Base-by-base conservation (phyloP, 2,113 vertebrate genomes). In the Rhadina sibilatrix region DNA sequence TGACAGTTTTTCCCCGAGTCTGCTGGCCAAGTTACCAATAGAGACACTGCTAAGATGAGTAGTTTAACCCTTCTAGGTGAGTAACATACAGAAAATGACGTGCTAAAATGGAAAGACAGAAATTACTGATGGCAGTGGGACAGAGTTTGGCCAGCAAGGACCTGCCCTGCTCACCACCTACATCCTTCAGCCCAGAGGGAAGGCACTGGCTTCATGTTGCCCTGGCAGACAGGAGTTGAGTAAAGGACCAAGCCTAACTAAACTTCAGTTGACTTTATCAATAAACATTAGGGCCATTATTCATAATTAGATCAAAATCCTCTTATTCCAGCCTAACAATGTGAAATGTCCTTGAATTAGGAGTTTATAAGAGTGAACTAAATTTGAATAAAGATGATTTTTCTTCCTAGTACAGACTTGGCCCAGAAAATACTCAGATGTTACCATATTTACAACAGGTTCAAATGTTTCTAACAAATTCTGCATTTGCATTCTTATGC, bases 401-500 rank as follows among this genome's bases (percentile, higher is more conserved):
- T 81, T n/a, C 53, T 63, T 37, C 14, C 25, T 92, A 75, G 75
- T 60, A 63, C 20, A 83, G 44, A 65, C 38, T 81, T 71, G 28
- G 44, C 47, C 1, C 1, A 78, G 64, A 94, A 92, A 88, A 94
- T 53, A 54, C 28, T 88, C 70, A 69, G 16, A 69, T 47, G 12
- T 77, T 86, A 70, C 38, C 44, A 33, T 72, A 81, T 87, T 94
- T 94, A 79, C 70, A 83, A 28, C 14, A 52, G 65, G 27, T 71
- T 82, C 93, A 82, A 84, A 89, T 30, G 37, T 50, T 94, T 91
- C 90, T 76, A 91, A 87, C 9, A 89, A 87, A 60, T 40, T 18
- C 65, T 84, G 53, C 31, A 74, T 86, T 96, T 93, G 5, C 20
- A 54, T 96, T 93, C 46, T 81, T 23, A 72, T 23, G 92, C 47